Conservation (phyloP, 2,113 vertebrate genomes). For the Theristicus caerulescens region DNA sequence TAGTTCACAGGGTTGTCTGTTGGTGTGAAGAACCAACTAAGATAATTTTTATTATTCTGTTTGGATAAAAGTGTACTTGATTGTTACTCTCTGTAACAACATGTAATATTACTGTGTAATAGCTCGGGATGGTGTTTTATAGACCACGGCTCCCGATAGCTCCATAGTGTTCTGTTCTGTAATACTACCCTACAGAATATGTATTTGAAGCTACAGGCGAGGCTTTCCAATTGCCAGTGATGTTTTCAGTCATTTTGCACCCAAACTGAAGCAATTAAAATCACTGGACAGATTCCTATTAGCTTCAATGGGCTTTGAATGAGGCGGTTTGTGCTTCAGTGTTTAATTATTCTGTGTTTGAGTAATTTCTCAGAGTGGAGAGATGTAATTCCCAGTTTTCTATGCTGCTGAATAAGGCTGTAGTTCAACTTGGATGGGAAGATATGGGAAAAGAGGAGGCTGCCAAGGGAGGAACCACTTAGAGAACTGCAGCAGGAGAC, state of each 20-base stretch:
- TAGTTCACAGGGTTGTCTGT: background rate
- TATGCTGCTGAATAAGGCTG: background rate
- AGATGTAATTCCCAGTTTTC: background rate
- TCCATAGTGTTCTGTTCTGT: background rate
- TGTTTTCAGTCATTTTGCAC: background rate
- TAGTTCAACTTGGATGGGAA: background rate
- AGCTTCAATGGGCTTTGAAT: background rate
- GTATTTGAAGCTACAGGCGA: background rate
- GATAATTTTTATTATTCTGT: background rate
- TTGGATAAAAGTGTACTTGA: background rate
- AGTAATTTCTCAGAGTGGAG: background rate
- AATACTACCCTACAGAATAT: background rate
- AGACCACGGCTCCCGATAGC: rapidly evolving
- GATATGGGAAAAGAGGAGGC: rapidly evolving
- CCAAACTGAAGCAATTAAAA: background rate
- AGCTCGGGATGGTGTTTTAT: background rate
- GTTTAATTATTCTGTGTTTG: background rate
- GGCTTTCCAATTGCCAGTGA: background rate
- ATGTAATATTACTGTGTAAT: background rate
- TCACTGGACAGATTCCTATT: background rate
- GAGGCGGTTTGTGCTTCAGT: background rate
- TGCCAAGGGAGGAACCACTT: background rate
- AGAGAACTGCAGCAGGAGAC: background rate
- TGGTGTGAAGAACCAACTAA: background rate
- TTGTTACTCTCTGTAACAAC: background rate